These are phyloP conservation scores for Parochlus steinenii DNA, from an alignment of 2,888 invertebrate species.

Conservation along the genomic window DNA sequence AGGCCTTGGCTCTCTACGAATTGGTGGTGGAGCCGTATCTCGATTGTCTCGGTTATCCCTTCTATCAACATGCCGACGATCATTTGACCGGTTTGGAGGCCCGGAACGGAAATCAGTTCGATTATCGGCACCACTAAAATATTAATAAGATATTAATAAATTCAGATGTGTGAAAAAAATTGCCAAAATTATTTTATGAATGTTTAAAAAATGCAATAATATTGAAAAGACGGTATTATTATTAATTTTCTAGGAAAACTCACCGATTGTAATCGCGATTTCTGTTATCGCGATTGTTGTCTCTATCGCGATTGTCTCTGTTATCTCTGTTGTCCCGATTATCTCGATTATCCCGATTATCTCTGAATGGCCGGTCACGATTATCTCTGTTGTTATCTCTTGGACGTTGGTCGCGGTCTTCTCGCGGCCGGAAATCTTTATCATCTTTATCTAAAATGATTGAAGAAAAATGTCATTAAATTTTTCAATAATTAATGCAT, in stretches of 20 bases:
- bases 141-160: too few species aligned
- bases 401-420: conserved; percentile 13
- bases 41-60: conserved; percentile 13
- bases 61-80: conserved; percentile 14
- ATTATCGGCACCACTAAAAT: conserved; percentile 3
- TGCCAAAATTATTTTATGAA: neutral
- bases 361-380: conserved; percentile 19
- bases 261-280: neutral
- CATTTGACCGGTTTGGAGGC: conserved; percentile 12
- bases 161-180: conserved; percentile 1
- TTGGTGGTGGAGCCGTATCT: too few species aligned
- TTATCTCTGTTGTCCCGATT: too few species aligned
- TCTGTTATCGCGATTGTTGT: conserved; percentile 1
- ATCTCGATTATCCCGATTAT: conserved; percentile 15
- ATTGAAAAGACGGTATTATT: too few species aligned
- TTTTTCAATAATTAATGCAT: conserved; percentile 5
- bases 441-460: too few species aligned
- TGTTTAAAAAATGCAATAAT: neutral
- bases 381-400: conserved; percentile 19
- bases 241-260: too few species aligned
- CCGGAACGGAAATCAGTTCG: too few species aligned
- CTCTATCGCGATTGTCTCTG: conserved; percentile 9
- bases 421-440: too few species aligned
- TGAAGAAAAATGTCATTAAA: too few species aligned
- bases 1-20: too few species aligned